Conservation (phyloP, 2,888 invertebrate species). For the Deladenus siricidicola region DNA sequence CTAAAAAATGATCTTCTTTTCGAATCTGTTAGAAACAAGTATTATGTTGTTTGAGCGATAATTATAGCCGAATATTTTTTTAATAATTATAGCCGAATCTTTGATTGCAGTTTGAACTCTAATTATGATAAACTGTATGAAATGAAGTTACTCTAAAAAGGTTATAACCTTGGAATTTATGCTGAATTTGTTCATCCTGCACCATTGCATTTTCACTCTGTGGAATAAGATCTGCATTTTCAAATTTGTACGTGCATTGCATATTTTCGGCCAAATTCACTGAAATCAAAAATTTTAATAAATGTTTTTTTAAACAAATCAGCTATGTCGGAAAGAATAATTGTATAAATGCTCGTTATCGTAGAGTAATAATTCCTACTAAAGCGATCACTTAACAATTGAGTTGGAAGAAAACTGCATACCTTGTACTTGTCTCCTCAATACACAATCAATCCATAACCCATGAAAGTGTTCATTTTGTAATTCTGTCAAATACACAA, state of each 20-base stretch:
- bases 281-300: background rate
- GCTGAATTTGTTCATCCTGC: conserved; percentile 26
- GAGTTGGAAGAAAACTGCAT: conserved; percentile 1
- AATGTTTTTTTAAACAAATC: background rate
- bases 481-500: conserved; percentile 28
- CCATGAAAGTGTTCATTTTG: conserved; percentile 30
- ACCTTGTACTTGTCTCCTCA: conserved; percentile 20
- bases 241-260: conserved; percentile 33
- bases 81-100: too few relatives aligned
- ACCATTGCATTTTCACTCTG: conserved; percentile 8
- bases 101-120: too few relatives aligned
- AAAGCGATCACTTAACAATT: too few relatives aligned
- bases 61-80: too few relatives aligned
- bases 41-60: too few relatives aligned
- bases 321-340: too few relatives aligned
- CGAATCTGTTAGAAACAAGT: too few relatives aligned
- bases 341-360: too few relatives aligned
- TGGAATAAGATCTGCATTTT: conserved; percentile 14
- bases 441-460: conserved; percentile 31
- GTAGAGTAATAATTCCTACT: too few relatives aligned
- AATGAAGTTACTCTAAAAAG: too few relatives aligned
- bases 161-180: conserved; percentile 31
- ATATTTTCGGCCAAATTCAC: background rate
- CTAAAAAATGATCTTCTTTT: too few relatives aligned
- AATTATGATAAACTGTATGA: too few relatives aligned